Percentiles rank a stretch among this genome's conserved stretches.
Conservation (phyloP, 2,888 invertebrate genomes). For the Mactromeris polynyma region DNA sequence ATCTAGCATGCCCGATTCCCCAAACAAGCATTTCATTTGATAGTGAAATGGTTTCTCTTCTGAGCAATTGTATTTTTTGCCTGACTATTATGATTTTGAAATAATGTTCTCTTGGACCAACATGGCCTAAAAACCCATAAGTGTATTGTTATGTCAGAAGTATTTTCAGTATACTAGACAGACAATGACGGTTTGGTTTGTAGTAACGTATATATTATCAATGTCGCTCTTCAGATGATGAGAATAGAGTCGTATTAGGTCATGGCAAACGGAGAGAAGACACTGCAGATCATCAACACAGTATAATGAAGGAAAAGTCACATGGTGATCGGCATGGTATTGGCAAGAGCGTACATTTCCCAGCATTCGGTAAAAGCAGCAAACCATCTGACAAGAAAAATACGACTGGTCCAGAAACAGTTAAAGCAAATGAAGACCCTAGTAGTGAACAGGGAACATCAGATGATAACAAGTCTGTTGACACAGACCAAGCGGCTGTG, state of each 20-base stretch:
- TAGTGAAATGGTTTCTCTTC: too few species aligned
- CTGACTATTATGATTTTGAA: too few species aligned
- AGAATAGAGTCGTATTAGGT: constrained; percentile 29
- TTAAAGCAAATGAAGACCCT: neutral
- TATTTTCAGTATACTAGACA: too few species aligned
- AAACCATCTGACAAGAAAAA: neutral
- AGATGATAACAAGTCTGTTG: neutral
- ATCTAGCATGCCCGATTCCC: too few species aligned
- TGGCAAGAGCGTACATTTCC: neutral
- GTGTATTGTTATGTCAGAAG: too few species aligned
- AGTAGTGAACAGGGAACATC: neutral
- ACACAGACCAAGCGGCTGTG: neutral
- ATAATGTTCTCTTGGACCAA: too few species aligned
- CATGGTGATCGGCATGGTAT: neutral
- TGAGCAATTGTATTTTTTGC: too few species aligned
- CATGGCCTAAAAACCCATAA: too few species aligned
- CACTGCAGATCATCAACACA: neutral
- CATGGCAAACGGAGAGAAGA: neutral
- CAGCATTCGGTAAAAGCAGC: neutral
- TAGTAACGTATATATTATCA: neutral
- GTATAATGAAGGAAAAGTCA: neutral
- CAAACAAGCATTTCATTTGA: too few species aligned
- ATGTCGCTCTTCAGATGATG: constrained; percentile 23
- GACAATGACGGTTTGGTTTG: too few species aligned
- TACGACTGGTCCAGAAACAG: neutral